Conservation (phyloP, 2,888 invertebrate genomes). For the Torymus tubicola region DNA sequence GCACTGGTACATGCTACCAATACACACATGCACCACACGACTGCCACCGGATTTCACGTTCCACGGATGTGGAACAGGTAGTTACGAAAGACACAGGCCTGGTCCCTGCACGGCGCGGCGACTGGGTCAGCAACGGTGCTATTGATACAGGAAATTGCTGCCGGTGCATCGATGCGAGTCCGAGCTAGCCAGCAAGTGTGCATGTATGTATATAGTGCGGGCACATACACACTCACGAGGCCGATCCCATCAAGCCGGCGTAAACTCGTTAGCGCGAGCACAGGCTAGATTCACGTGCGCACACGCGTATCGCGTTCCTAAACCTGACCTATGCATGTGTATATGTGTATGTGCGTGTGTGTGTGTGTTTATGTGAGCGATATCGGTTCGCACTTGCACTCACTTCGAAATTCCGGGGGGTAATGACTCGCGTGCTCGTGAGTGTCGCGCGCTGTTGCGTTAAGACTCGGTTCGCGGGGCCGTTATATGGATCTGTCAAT, state of each 20-base stretch:
- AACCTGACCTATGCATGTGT: not conserved
- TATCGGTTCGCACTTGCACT: constrained; percentile 5
- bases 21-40: not conserved
- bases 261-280: constrained; percentile 37
- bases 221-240: too few relatives aligned
- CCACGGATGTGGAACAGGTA: constrained; percentile 47
- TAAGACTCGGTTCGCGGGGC: constrained; percentile 7
- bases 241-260: constrained; percentile 31
- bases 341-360: too few relatives aligned
- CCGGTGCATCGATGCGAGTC: constrained; percentile 53
- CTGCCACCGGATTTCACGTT: not conserved
- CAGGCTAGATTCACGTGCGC: not conserved
- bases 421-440: constrained; percentile 7
- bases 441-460: not conserved
- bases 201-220: too few relatives aligned
- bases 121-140: constrained; percentile 47
- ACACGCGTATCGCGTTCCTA: constrained; percentile 32
- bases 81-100: constrained; percentile 38
- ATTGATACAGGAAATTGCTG: constrained; percentile 59
- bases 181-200: not conserved
- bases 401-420: constrained; percentile 11
- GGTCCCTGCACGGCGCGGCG: not conserved
- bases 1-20: not conserved
- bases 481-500: not conserved
- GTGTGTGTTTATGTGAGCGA: not conserved